Conservation (phyloP, 2,113 vertebrate genomes). For the Saimiri boliviensis region DNA sequence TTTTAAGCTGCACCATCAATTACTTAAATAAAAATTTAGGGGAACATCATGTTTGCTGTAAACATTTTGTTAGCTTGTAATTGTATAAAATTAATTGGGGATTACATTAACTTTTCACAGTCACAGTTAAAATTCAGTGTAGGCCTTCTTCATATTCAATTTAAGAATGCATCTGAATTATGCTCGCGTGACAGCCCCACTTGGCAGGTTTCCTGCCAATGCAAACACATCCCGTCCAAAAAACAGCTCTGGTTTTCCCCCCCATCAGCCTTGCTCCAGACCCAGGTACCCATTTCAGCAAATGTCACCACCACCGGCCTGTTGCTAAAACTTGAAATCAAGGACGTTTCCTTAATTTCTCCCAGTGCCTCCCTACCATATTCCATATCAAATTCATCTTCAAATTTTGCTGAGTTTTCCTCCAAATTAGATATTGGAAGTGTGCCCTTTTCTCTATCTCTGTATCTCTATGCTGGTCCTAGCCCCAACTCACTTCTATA, state of each 20-base stretch:
- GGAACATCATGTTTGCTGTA: background rate
- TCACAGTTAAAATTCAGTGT: slow-evolving; percentile 34
- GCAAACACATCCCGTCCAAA: background rate
- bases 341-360: background rate
- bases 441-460: background rate
- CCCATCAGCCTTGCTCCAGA: background rate
- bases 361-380: background rate
- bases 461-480: accelerated
- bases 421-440: background rate
- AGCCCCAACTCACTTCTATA: background rate
- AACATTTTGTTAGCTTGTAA: background rate
- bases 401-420: background rate
- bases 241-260: background rate
- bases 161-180: background rate
- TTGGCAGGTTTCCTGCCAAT: background rate
- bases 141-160: background rate
- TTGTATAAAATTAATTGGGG: background rate
- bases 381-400: background rate
- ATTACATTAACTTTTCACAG: slow-evolving; percentile 20
- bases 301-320: background rate
- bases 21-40: background rate
- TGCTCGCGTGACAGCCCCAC: background rate
- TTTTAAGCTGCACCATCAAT: too few species aligned
- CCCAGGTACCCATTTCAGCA: background rate
- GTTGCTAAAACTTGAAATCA: background rate